Conservation (phyloP, 2,888 invertebrate species). For the Limnephilus rhombicus region DNA sequence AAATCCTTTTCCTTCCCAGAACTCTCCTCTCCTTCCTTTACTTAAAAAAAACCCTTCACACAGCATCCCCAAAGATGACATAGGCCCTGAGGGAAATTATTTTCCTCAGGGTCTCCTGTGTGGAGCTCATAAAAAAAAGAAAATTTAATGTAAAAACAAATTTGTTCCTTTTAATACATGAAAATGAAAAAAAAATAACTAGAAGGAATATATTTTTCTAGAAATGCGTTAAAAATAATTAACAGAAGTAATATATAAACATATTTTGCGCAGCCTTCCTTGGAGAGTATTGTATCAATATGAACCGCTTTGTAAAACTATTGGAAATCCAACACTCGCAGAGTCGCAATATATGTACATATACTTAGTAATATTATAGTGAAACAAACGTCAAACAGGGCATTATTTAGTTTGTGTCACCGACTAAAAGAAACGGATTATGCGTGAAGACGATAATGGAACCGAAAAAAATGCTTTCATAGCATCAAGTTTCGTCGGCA, state of each 20-base stretch:
- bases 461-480: slow-evolving; percentile 57
- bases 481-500: slow-evolving; percentile 56
- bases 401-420: slow-evolving; percentile 56
- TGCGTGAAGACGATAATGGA: slow-evolving; percentile 60
- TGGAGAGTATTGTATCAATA: neutral
- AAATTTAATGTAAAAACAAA: no score
- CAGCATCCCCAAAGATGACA: no score
- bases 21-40: no score
- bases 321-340: neutral
- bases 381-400: slow-evolving; percentile 24
- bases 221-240: neutral
- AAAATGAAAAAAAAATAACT: no score
- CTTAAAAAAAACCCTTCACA: no score
- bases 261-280: neutral
- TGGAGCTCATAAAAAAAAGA: no score
- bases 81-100: no score
- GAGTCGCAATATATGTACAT: neutral
- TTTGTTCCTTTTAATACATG: no score
- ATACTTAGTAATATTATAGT: neutral
- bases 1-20: no score
- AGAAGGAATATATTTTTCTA: neutral
- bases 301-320: neutral
- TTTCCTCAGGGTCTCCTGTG: no score
- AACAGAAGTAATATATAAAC: neutral
- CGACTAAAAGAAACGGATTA: slow-evolving; percentile 59